Conservation (phyloP, 2,797 vertebrate species). For the Monodelphis domestica region DNA sequence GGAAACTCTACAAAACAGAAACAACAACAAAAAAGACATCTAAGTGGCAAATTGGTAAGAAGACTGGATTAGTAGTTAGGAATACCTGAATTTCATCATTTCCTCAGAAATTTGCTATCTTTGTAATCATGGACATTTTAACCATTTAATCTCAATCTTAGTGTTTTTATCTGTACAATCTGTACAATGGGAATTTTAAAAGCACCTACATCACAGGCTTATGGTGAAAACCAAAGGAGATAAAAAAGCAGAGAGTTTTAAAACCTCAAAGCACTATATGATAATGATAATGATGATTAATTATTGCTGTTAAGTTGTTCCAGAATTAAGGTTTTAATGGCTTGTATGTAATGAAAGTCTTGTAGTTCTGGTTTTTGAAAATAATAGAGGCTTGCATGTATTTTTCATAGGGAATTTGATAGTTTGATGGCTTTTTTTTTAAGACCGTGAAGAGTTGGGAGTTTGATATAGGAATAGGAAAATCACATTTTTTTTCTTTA, state of each 20-base stretch:
- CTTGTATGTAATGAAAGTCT: neutral
- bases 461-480: conserved; percentile 24
- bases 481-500: neutral
- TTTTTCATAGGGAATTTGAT: conserved; percentile 60
- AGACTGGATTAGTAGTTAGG: neutral
- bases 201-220: neutral
- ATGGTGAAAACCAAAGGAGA: neutral
- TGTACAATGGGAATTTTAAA: neutral
- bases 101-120: neutral
- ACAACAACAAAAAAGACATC: neutral
- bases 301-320: neutral
- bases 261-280: neutral
- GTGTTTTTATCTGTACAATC: neutral
- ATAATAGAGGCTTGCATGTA: conserved; percentile 33
- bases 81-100: neutral
- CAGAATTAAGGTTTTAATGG: neutral
- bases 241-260: neutral
- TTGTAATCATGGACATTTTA: neutral
- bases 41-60: neutral
- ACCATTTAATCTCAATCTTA: neutral
- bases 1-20: neutral
- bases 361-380: conserved; percentile 50
- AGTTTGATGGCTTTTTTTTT: neutral
- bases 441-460: conserved; percentile 14
- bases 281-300: neutral